These are phyloP conservation scores for Drosophila buzzatii DNA, from an alignment of 2,888 invertebrate species.

Conservation along the genomic window DNA sequence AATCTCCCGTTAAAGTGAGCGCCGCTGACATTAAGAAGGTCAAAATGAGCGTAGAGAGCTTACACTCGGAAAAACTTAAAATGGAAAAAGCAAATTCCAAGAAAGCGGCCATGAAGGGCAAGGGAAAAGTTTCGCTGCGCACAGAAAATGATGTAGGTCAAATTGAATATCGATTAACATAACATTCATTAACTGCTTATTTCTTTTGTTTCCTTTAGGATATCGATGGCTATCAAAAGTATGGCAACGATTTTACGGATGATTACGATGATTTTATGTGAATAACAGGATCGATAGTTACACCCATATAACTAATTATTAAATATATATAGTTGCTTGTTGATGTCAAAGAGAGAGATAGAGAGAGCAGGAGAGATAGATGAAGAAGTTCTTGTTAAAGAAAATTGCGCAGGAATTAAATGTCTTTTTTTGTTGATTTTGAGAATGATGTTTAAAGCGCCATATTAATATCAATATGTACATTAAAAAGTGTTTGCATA, in stretches of 20 bases:
- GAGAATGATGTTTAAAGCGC: constrained; percentile 46
- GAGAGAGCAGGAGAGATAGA: background rate
- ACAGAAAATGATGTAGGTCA: constrained; percentile 89
- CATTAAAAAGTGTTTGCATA: constrained; percentile 48
- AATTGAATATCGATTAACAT: background rate
- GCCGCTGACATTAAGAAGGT: constrained; percentile 93
- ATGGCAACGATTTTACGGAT: constrained; percentile 89
- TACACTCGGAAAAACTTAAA: constrained; percentile 95
- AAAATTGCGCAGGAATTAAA: constrained; percentile 72
- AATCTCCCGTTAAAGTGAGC: constrained; percentile 87
- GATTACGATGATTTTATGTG: constrained; percentile 94
- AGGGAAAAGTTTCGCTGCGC: constrained; percentile 91
- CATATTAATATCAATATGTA: constrained; percentile 59
- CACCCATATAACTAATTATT: constrained; percentile 70
- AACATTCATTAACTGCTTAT: background rate
- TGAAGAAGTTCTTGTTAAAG: constrained; percentile 59
- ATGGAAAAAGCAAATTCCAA: constrained; percentile 93
- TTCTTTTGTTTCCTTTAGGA: constrained; percentile 58
- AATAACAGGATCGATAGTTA: constrained; percentile 75
- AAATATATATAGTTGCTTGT: constrained; percentile 73
- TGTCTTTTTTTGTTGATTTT: constrained; percentile 71
- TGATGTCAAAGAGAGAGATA: constrained; percentile 36
- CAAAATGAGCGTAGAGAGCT: constrained; percentile 92
- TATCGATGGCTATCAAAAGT: constrained; percentile 83
- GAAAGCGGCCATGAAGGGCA: constrained; percentile 91